Evolutionary conservation across 2,888 invertebrate species (phyloP), one percentile per base, ranked within the genome.

Genomic region (Ectemnius cavifrons): DNA sequence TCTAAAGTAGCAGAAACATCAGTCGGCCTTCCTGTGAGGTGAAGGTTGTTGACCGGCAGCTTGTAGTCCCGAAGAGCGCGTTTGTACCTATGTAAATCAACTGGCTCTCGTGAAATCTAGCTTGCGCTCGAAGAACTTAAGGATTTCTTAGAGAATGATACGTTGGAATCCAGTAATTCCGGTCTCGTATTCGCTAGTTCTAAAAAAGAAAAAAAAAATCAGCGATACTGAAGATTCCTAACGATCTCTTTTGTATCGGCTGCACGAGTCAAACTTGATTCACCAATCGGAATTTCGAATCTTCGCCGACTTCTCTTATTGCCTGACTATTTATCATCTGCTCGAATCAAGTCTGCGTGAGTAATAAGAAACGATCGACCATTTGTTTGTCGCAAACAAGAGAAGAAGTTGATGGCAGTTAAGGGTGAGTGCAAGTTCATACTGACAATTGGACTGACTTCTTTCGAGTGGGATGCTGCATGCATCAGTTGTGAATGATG

Each of bases 91-190:
- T 16, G 52, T 52, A 16, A 52, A 52, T 16, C 52, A 16, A 14
- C 14, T 16, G 52, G 16, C 37, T 37, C 4, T 52, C 52, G 52
- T 2, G 16, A 52, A 37, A 52, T 52, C 52, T 52, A 52, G 52
- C 52, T 4, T 52, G 4, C 14, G 16, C 52, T 6, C 14, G 52
- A 1, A 52, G 1, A 52, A 14, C 52, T 13, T 52, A 4, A 8
- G 8, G 37, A 8, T 11, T 37, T 52, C 14, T 16, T 16, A 13
- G 16, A 52, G 52, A 52, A 14, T 16, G 8, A 0, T 11, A 37
- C 8, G 8, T 0, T 37, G 63, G 45, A 45, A 37, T 52, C 52
- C 52, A 52, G 63, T 14, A 45, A 63, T 20, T 47, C 63, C 23
- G 4, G 37, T 18, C 62, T 11, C n/a, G 16, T 13, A 52, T 52